These are phyloP conservation scores for Cichladusa arquata DNA, from an alignment of 2,113 vertebrate species.

Conservation along the genomic window DNA sequence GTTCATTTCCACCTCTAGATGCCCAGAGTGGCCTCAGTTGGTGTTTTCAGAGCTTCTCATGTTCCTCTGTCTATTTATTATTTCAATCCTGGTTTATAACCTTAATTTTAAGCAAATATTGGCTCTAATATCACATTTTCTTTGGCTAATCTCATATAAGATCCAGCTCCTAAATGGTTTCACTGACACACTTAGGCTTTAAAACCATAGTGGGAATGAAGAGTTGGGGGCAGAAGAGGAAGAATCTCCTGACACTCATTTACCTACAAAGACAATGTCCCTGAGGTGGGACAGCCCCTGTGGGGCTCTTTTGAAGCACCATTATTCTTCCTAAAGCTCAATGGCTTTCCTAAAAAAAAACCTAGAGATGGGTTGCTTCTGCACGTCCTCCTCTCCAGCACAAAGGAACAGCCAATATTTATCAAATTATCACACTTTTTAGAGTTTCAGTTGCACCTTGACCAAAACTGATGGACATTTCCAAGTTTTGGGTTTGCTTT, in stretches of 20 bases:
- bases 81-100: background rate
- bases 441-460: background rate
- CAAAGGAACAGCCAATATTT: background rate
- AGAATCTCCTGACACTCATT: background rate
- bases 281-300: background rate
- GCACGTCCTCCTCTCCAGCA: background rate
- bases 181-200: background rate
- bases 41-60: background rate
- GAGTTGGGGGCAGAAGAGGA: background rate
- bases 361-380: background rate
- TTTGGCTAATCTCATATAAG: background rate
- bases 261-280: background rate
- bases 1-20: background rate
- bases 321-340: background rate
- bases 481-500: background rate
- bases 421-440: background rate
- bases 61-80: background rate
- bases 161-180: background rate
- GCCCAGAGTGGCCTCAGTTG: background rate
- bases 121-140: rapidly evolving
- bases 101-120: background rate
- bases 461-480: background rate
- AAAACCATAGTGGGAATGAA: background rate
- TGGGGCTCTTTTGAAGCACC: background rate
- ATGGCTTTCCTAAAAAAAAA: background rate